These are phyloP conservation scores for Brachyptera risi DNA, from an alignment of 2,888 invertebrate species.

Conservation along the genomic window DNA sequence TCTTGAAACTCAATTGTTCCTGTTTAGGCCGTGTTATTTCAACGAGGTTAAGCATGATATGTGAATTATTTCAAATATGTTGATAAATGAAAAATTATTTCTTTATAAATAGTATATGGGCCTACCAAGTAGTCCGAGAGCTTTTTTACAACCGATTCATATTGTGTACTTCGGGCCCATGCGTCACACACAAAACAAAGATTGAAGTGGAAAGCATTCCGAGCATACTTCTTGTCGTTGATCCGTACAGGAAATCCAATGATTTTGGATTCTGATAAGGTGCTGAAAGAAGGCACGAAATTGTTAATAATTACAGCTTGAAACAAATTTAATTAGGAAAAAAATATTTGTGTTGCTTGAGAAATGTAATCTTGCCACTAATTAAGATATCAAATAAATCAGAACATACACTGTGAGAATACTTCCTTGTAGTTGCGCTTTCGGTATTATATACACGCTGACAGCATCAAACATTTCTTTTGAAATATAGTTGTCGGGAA, in stretches of 20 bases:
- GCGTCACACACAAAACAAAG: conserved; percentile 91
- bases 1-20: too few species aligned
- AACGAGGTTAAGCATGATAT: too few species aligned
- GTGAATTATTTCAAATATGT: not conserved
- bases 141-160: conserved; percentile 92
- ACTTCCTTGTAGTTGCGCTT: conserved; percentile 83
- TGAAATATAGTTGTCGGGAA: conserved; percentile 84
- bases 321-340: too few species aligned
- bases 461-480: conserved; percentile 93
- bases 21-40: too few species aligned
- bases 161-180: conserved; percentile 83
- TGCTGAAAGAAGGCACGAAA: conserved; percentile 56
- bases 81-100: not conserved
- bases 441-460: conserved; percentile 92
- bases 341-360: too few species aligned
- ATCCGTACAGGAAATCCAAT: conserved; percentile 90
- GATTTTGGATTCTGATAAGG: conserved; percentile 77
- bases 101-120: conserved; percentile 26
- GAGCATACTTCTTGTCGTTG: conserved; percentile 79
- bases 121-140: conserved; percentile 83
- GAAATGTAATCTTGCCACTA: too few species aligned
- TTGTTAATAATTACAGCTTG: too few species aligned
- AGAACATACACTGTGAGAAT: conserved; percentile 85
- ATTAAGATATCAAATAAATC: too few species aligned
- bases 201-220: conserved; percentile 95